Conservation (phyloP, 2,113 vertebrate genomes). For the Festucalex cinctus region DNA sequence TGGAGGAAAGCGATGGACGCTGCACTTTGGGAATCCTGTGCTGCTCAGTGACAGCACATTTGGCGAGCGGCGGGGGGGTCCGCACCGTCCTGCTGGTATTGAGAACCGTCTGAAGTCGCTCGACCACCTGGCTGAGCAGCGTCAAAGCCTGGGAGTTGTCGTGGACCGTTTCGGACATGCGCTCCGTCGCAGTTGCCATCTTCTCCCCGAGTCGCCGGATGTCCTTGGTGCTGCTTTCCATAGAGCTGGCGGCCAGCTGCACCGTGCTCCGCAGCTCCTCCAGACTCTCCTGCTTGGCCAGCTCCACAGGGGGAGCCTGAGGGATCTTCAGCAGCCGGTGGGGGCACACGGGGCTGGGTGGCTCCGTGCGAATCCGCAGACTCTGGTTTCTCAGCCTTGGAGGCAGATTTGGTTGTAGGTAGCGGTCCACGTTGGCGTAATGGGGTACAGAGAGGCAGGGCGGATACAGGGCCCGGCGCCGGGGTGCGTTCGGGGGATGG, state of each 20-base stretch:
- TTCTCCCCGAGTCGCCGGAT: constrained; percentile 57
- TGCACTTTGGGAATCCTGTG: not conserved
- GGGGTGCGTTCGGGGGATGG: not conserved
- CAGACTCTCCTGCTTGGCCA: constrained; percentile 60
- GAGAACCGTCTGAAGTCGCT: constrained; percentile 55
- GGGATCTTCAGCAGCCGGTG: constrained; percentile 9
- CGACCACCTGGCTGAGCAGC: constrained; percentile 59
- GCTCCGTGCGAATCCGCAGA: constrained; percentile 47
- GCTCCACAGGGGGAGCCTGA: constrained; percentile 23
- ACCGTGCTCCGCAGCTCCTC: constrained; percentile 56
- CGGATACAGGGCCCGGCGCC: constrained; percentile 21
- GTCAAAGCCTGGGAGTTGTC: constrained; percentile 64
- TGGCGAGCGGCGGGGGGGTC: not conserved
- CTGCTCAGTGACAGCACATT: not conserved
- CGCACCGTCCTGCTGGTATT: constrained; percentile 4
- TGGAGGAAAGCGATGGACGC: constrained; percentile 22
- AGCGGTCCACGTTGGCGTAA: constrained; percentile 20
- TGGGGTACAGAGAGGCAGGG: constrained; percentile 24
- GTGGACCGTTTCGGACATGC: constrained; percentile 61
- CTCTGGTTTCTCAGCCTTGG: constrained; percentile 5
- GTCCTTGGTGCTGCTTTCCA: constrained; percentile 65
- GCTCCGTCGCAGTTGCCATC: constrained; percentile 55
- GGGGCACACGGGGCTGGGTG: constrained; percentile 56
- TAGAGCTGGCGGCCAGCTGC: constrained; percentile 53
- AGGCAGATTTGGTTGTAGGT: constrained; percentile 16